Base-by-base conservation (phyloP, 2,797 vertebrate genomes). In the Lemur catta region DNA sequence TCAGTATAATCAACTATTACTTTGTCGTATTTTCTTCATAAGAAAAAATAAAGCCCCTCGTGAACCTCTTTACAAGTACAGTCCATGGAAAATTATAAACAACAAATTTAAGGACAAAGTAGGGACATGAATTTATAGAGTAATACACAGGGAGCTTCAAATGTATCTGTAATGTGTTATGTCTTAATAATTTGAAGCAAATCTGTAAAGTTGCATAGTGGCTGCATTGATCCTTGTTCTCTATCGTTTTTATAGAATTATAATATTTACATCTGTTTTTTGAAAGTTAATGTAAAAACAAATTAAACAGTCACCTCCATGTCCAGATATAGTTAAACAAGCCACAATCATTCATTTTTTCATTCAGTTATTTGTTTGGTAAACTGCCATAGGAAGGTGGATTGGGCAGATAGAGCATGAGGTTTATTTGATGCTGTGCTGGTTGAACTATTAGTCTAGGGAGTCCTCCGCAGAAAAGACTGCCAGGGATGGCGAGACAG, bases 221-320 rank as follows among this genome's bases (percentile, higher is more conserved):
- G 55, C 38, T 75, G 1, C 46, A 69, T 67, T 79, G 80, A 59
- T 78, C 88, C 10, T 87, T 84, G 48, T 8, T 67, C 41, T 78
- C 14, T 81, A 38, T 71, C 50, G 24, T 52, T 65, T 52, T 46
- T 74, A 22, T 80, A 84, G 48, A 71, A 55, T 84, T 74, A 38
- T 63, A 84, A 91, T 92, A 90, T 90, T 94, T 93, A 80, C 80
- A n/a, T 86, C 9, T 59, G 2, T 67, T 74, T 71, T 72, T 76
- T n/a, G 61, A 63, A 95, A 86, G 33, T 55, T 78, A 84, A 59
- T 69, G 4, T 67, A 55, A 93, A 94, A 84, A 80, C 46, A 61
- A 48, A 41, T 84, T 78, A 90, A 33, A 82, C 78, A 75, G 14
- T 57, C 22, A 74, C 7, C 35, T 93, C 38, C 30, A 35, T 65